A percentile compares a stretch with the other conserved stretches of the same genome.
Evolutionary conservation across 2,888 invertebrate genomes (phyloP).

Genomic region (Leptura quadrifasciata): DNA sequence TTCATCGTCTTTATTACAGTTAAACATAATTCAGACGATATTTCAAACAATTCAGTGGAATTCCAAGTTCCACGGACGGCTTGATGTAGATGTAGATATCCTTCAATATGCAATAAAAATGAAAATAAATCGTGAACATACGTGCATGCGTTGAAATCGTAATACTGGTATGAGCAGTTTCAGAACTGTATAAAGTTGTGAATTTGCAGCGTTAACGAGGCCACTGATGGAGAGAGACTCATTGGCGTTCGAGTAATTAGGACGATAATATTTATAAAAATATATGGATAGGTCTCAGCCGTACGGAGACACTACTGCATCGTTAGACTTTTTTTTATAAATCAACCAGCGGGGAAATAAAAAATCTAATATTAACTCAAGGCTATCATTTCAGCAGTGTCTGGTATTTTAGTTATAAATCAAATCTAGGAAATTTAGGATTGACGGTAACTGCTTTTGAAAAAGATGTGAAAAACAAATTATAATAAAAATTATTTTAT

Average conservation of each 20-base stretch:
- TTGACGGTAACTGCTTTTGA: no score
- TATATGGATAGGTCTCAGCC: no score
- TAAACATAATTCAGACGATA: constrained; percentile 24
- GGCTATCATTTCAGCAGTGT: no score
- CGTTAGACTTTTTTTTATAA: no score
- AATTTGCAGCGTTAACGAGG: constrained; percentile 12
- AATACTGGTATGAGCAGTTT: constrained; percentile 22
- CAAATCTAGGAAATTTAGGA: no score
- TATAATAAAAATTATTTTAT: no score
- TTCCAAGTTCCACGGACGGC: constrained; percentile 17
- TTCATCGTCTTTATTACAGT: constrained; percentile 8
- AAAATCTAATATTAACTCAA: no score
- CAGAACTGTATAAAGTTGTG: background rate
- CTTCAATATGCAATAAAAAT: constrained; percentile 35
- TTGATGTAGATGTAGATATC: constrained; percentile 32
- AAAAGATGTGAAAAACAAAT: no score
- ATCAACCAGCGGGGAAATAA: no score
- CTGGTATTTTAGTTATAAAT: no score
- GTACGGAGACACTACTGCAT: no score
- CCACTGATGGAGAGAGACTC: constrained; percentile 5
- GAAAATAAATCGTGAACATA: constrained; percentile 21
- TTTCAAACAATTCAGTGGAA: constrained; percentile 28
- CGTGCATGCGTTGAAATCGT: constrained; percentile 21
- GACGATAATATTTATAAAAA: no score
- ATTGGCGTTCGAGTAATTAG: background rate